Base-by-base conservation (phyloP, 2,113 vertebrate genomes). In the Castor canadensis region DNA sequence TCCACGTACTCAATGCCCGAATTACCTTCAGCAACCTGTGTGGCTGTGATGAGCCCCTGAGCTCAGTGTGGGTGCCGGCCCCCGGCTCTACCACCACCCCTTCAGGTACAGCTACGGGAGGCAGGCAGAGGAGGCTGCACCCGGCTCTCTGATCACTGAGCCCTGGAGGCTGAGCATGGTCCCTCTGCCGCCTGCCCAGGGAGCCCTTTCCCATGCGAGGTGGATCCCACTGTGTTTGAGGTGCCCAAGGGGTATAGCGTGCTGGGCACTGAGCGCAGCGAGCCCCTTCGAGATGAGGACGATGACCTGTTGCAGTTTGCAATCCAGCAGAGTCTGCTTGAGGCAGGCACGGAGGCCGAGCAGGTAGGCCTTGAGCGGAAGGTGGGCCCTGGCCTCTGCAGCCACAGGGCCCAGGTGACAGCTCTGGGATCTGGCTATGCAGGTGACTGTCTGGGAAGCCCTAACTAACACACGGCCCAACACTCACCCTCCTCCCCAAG, bases 1-100 rank as follows among this genome's bases (percentile, higher is more conserved):
- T 99, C 98, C 99, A 99, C 56, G 99, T 99, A 97, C 99, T 99
- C 56, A 99, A 99, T 0, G 99, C 99, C 93, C 99, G 99, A 96
- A 99, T 99, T 98, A 99, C 99, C 96, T 99, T 99, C 97, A 99
- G 99, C 96, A 99, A 99, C 98, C 98, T 99, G 94, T 99, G 99
- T 0, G 99, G 99, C 95, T 99, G 99, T 5, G 99, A 99, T 52
- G 99, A 99, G 84, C 99, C 98, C 0, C 95, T 98, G 66, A 98
- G 98, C 32, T 98, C 98, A 0, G 99, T 99, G 97, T 98, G 99
- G 92, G 95, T 96, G 38, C 97, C 98, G 0, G 92, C 85, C 56
- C 86, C 81, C 1, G 54, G 28, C 49, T 97, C 26, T 96, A 98
- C 0, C 96, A 97, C 24, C 94, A 97, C 0, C 92, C 98, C 96